Conservation (phyloP, 1,140 invertebrate genomes). For the Bombus pascuorum region DNA sequence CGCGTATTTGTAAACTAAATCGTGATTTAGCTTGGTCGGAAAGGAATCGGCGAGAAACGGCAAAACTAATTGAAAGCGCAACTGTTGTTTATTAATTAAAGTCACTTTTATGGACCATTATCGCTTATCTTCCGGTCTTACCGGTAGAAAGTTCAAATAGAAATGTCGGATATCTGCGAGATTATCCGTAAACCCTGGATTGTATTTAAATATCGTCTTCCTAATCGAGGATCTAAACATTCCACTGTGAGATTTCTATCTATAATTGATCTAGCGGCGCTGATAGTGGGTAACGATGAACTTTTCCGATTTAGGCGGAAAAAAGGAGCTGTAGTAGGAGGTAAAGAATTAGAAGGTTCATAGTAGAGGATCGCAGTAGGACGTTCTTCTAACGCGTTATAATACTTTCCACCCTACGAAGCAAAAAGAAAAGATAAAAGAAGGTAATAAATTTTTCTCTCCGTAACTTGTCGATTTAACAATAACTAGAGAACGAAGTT, state of each 20-base stretch:
- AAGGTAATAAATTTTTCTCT: no score
- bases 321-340: neutral
- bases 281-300: neutral
- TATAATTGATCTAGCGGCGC: neutral
- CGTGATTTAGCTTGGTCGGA: no score
- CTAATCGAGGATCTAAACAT: neutral
- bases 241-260: neutral
- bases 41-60: no score
- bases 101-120: conserved; percentile 1
- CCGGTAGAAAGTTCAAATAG: conserved; percentile 1
- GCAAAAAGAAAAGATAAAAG: no score
- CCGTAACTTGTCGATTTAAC: no score
- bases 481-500: no score
- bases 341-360: neutral
- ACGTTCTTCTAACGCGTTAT: no score
- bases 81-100: conserved; percentile 32
- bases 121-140: conserved; percentile 35
- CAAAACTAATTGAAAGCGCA: neutral
- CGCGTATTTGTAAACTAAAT: no score
- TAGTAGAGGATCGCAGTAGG: no score
- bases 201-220: conserved; percentile 28
- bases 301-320: neutral
- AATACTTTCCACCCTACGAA: no score
- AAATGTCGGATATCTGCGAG: neutral
- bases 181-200: conserved; percentile 31